These are phyloP conservation scores for Meles meles DNA, from an alignment of 2,113 vertebrate genomes.

Conservation along the genomic window DNA sequence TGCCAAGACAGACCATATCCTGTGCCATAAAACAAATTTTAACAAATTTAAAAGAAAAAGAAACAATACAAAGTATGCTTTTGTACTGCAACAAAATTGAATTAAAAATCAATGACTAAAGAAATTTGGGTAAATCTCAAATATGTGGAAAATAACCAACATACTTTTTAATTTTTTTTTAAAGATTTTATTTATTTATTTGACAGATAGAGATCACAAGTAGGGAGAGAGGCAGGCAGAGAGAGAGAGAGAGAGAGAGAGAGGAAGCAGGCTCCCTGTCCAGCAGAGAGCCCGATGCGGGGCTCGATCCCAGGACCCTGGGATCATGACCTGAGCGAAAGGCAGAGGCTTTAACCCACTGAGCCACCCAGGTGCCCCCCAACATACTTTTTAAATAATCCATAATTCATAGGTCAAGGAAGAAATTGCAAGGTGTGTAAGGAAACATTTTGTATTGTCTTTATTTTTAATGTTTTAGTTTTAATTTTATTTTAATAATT, in stretches of 20 bases:
- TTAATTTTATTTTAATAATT: background rate
- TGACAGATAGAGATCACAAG: too few species aligned
- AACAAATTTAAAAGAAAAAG: background rate
- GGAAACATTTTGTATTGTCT: background rate
- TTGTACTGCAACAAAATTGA: background rate
- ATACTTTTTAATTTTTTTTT: background rate
- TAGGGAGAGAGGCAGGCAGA: too few species aligned
- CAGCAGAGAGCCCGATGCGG: too few species aligned
- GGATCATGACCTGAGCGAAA: too few species aligned
- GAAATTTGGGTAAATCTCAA: background rate
- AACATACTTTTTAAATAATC: background rate
- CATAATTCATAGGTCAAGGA: background rate
- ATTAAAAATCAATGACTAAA: background rate
- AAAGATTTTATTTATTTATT: too few species aligned
- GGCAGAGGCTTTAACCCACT: too few species aligned
- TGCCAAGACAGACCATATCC: background rate
- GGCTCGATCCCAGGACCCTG: too few species aligned
- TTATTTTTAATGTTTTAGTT: too few species aligned
- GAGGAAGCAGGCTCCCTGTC: too few species aligned
- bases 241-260: too few species aligned
- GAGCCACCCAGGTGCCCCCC: too few species aligned
- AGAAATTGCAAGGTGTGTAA: background rate
- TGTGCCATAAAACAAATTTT: background rate
- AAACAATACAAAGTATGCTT: background rate
- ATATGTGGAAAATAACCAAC: background rate